A percentile compares a stretch with the other conserved stretches of the same genome.
phyloP scores from a whole-genome alignment of 2,888 invertebrate genomes.

The Ormyrus pomaceus region DNA sequence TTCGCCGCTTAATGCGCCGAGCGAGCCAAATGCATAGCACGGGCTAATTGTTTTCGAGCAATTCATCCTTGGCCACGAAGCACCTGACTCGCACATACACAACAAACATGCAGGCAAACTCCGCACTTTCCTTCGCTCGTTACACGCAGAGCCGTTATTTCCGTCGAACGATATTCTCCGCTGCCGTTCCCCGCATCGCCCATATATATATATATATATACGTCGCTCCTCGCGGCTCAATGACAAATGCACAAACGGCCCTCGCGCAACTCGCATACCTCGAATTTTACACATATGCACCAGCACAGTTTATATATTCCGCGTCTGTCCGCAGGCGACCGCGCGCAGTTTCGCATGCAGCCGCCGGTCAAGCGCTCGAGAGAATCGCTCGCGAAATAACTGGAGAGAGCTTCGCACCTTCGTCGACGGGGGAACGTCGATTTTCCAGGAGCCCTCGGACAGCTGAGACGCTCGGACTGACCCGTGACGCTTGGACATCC shows the following conservation, averaged over 20 bases:
- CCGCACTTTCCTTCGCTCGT: no score
- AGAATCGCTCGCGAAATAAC: slow-evolving; percentile 32
- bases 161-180: no score
- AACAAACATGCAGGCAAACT: background rate
- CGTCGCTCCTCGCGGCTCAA: background rate
- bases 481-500: no score
- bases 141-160: no score
- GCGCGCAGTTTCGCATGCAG: background rate
- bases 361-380: slow-evolving; percentile 1
- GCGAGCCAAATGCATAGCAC: slow-evolving; percentile 30
- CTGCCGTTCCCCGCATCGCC: background rate
- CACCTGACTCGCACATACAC: slow-evolving; percentile 22
- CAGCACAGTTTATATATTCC: background rate
- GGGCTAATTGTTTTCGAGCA: slow-evolving; percentile 46
- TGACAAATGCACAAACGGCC: slow-evolving; percentile 13
- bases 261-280: background rate
- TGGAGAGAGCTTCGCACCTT: background rate
- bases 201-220: background rate
- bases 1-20: slow-evolving; percentile 16
- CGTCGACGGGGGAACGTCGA: no score
- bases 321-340: background rate
- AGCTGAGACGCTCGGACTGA: slow-evolving; percentile 1
- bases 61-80: slow-evolving; percentile 58
- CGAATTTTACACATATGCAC: no score
- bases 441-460: slow-evolving; percentile 4